Base-by-base conservation (phyloP, 64 coral and sea anemone species). In the Dendronephthya gigantea region DNA sequence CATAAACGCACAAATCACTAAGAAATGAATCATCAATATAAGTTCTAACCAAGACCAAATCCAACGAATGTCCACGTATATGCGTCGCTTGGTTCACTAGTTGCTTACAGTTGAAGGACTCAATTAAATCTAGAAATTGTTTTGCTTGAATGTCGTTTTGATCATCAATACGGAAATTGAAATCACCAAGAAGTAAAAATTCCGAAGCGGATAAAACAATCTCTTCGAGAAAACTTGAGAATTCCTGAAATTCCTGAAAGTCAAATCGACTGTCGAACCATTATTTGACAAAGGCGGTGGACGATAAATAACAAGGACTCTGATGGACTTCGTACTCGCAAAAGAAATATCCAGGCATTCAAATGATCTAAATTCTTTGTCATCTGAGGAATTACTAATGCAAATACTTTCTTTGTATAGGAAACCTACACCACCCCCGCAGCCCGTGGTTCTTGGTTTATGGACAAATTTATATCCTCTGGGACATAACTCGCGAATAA, bases 21-120 rank as follows among this genome's bases (percentile, higher is more conserved):
- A 87, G 68, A 23, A 87, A 79, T 81, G 41, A 87, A 49, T 87
- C 85, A 23, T 87, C 29, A 74, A 51, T 58, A n/a, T 87, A 25
- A 27, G 41, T 76, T 87, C 66, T 87, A 29, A 81, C 68, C 29
- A 87, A 6, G 40, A 79, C 85, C 39, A 45, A 39, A 14, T 62
- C 55, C 1, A 62, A 23, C 2, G 17, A n/a, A 22, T 62, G 55
- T 62, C 55, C 55, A 62, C 55, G 25, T n/a, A n/a, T 4, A 27
- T 62, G 55, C 55, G 55, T 62, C 4, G 55, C 6, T 62, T 62
- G 55, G 25, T 62, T 62, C 19, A 62, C 19, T 23, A 62, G 55
- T 27, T 62, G 55, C 55, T 62, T 22, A 62, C 17, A 62, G 17
- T 62, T 62, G 25, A 62, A 45, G 41, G 41, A 62, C 55, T 62